Base-by-base conservation (phyloP, 2,113 vertebrate species). In the Cyanoderma ruficeps region DNA sequence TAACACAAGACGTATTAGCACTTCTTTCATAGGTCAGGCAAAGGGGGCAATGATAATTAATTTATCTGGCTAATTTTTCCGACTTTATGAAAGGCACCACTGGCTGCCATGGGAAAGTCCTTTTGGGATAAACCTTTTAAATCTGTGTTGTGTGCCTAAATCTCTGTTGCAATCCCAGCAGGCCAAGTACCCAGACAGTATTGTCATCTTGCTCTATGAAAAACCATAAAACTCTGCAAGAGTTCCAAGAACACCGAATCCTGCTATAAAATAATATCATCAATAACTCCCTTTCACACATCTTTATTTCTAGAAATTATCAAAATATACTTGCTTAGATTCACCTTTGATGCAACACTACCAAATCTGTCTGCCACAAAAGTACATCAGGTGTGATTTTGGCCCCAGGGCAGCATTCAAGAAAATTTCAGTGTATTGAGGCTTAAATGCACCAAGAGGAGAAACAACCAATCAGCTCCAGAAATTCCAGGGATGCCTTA, bases 401-500 rank as follows among this genome's bases (percentile, higher is more conserved):
- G 64, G 24, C 44, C 46, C 25, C n/a, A 35, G 59, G 35, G 74
- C n/a, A 80, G 11, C 49, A 72, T 49, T 88, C 52, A 83, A 80
- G 52, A 79, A 90, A 75, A 85, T 49, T 55, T 63, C 84, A 83
- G 2, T 46, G 59, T 42, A 25, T 10, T 69, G 70, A 94, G 27
- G 22, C 24, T 87, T 55, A 84, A 89, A 64, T 24, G 60, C 30
- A 76, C 12, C 69, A 57, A 78, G 53, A 90, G 28, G 1, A 82
- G 41, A 90, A 89, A 49, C 64, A 90, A 82, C 80, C 90, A 96
- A 87, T 96, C 88, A 84, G 87, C 78, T 90, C 61, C 78, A 83
- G 76, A 94, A 93, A 90, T 94, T 80, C 63, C 85, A 96, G 90
- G 81, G 75, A 90, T 95, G 81, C 72, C 87, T 96, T 91, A 25